Evolutionary conservation across 2,113 vertebrate genomes (phyloP).

Genomic region (Andinoacara biseriatus): DNA sequence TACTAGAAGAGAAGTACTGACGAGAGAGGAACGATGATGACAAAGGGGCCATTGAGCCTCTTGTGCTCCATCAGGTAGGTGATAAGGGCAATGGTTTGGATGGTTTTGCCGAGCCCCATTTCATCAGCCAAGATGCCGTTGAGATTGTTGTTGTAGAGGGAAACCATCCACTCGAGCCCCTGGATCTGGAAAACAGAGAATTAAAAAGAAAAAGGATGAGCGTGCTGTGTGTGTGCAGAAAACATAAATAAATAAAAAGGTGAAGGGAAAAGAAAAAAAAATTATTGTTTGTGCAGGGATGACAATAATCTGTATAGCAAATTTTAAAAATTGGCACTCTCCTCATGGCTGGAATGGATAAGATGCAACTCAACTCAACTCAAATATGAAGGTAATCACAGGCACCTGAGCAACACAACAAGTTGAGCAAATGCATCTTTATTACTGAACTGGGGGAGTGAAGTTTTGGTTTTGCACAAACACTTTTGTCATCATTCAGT

Average conservation of each 20-base stretch:
- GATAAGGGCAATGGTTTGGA: constrained; percentile 98
- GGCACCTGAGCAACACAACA: neutral
- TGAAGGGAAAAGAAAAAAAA: neutral
- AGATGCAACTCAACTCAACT: neutral
- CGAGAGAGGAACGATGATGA: constrained; percentile 99
- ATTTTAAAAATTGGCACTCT: rapidly evolving
- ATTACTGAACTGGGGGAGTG: no score
- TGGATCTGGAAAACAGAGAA: constrained; percentile 83
- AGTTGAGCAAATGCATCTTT: neutral
- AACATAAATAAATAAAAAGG: neutral
- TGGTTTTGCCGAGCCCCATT: constrained; percentile 98
- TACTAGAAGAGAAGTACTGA: constrained; percentile 78
- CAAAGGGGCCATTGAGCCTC: constrained; percentile 95
- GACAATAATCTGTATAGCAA: neutral
- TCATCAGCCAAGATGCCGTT: constrained; percentile 98
- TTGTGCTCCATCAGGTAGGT: constrained; percentile 98
- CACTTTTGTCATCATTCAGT: rapidly evolving
- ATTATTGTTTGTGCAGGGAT: neutral
- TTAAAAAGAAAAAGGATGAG: constrained; percentile 43
- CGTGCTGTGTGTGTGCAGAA: neutral
- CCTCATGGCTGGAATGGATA: neutral
- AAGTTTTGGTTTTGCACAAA: no score
- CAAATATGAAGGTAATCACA: neutral
- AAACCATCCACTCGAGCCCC: constrained; percentile 99
- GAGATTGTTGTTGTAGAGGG: constrained; percentile 97